These are phyloP conservation scores for Oligia latruncula DNA, from an alignment of 2,888 invertebrate species.

Conservation along the genomic window DNA sequence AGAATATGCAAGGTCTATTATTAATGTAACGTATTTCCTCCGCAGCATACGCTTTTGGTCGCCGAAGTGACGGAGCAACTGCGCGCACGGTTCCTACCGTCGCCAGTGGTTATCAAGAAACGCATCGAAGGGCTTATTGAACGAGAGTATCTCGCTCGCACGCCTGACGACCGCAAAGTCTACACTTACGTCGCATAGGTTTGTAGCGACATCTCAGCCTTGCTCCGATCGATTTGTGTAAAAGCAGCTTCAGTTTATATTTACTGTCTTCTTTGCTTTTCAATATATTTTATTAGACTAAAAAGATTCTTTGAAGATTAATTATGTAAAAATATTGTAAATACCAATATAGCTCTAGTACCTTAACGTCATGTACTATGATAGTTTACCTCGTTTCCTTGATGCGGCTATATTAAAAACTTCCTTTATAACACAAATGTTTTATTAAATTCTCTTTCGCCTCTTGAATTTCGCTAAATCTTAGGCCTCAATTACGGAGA, in stretches of 20 bases:
- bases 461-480: slow-evolving; percentile 58
- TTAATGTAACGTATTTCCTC: slow-evolving; percentile 6
- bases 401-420: slow-evolving; percentile 86
- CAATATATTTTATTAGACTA: slow-evolving; percentile 65
- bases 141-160: slow-evolving; percentile 99
- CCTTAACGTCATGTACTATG: slow-evolving; percentile 83
- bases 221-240: slow-evolving; percentile 62
- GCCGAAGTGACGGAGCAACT: slow-evolving; percentile 99
- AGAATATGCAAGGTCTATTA: neutral
- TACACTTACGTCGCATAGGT: slow-evolving; percentile 98
- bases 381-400: slow-evolving; percentile 84
- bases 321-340: slow-evolving; percentile 84
- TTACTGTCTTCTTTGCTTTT: slow-evolving; percentile 69
- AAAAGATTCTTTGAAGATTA: slow-evolving; percentile 67
- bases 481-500: slow-evolving; percentile 2
- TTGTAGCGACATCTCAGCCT: slow-evolving; percentile 66
- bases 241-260: slow-evolving; percentile 64
- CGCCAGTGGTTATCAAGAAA: slow-evolving; percentile 99
- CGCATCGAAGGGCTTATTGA: slow-evolving; percentile 99
- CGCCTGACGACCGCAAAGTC: slow-evolving; percentile 98
- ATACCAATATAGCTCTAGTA: slow-evolving; percentile 84
- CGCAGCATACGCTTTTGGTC: slow-evolving; percentile 97
- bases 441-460: slow-evolving; percentile 73
- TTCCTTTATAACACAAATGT: slow-evolving; percentile 81
- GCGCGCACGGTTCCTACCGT: slow-evolving; percentile 98